Evolutionary conservation across 1,140 invertebrate species (phyloP).

Genomic region (Acromyrmex echinatior): DNA sequence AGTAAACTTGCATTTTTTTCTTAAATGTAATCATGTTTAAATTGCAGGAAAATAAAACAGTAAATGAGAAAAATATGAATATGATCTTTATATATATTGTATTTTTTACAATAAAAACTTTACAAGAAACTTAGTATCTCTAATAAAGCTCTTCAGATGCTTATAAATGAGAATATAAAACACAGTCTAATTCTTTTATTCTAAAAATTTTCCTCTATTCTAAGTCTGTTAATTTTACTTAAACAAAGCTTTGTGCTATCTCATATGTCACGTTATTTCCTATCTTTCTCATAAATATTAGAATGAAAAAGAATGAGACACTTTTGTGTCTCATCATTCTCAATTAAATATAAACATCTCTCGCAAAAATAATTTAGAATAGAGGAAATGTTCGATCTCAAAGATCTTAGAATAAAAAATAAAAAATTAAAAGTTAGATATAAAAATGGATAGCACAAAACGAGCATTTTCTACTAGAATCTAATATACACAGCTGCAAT

Average conservation of each 20-base stretch:
- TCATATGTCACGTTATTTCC: background rate
- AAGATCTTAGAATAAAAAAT: background rate
- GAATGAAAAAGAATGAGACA: background rate
- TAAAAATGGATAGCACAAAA: constrained; percentile 2
- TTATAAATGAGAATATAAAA: background rate
- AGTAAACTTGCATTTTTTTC: background rate
- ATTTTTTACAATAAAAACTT: constrained; percentile 2
- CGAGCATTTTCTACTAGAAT: background rate
- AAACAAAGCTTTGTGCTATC: background rate
- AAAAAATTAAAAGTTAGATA: background rate
- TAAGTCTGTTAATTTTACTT: background rate
- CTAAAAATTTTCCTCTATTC: background rate
- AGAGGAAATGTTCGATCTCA: background rate
- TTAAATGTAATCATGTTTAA: background rate
- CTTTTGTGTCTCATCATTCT: background rate
- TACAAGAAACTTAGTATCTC: background rate
- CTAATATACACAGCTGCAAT: background rate
- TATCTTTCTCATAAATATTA: background rate
- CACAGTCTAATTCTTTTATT: background rate
- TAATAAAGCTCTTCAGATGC: background rate
- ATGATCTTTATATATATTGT: background rate
- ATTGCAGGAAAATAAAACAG: background rate
- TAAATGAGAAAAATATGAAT: background rate
- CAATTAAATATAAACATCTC: background rate
- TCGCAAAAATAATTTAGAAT: background rate